These are phyloP conservation scores for Scaptomyza reducta DNA, from an alignment of 2,888 invertebrate species.

Conservation along the genomic window DNA sequence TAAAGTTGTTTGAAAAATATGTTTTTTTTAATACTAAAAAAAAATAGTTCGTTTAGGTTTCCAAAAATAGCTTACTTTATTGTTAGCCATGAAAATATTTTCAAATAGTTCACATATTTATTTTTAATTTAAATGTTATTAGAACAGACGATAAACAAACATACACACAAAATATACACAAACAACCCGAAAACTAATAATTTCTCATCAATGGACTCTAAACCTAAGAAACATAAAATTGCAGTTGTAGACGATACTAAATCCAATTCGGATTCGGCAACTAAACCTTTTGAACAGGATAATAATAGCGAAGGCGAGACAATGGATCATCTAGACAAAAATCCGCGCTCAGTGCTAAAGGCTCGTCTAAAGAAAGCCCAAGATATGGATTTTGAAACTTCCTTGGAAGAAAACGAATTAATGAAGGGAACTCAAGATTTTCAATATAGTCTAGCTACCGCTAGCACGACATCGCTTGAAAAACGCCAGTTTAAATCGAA, in stretches of 20 bases:
- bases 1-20: too few relatives aligned
- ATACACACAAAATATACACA: background rate
- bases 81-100: slow-evolving; percentile 2
- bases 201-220: background rate
- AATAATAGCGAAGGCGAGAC: background rate
- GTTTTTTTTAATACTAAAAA: too few relatives aligned
- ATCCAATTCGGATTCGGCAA: background rate
- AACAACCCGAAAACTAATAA: background rate
- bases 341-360: background rate
- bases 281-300: background rate
- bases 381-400: slow-evolving; percentile 7
- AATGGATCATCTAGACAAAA: background rate
- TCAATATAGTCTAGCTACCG: background rate
- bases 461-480: background rate
- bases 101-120: background rate
- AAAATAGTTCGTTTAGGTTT: background rate
- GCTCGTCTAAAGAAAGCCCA: slow-evolving; percentile 9
- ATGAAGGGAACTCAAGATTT: background rate
- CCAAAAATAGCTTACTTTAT: background rate
- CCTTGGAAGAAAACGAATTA: background rate
- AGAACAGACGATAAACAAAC: background rate
- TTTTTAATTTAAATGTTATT: background rate
- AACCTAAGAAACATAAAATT: background rate
- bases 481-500: background rate
- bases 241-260: background rate